phyloP scores from a whole-genome alignment of 2,113 vertebrate genomes.

The Pterocles burchelli region DNA sequence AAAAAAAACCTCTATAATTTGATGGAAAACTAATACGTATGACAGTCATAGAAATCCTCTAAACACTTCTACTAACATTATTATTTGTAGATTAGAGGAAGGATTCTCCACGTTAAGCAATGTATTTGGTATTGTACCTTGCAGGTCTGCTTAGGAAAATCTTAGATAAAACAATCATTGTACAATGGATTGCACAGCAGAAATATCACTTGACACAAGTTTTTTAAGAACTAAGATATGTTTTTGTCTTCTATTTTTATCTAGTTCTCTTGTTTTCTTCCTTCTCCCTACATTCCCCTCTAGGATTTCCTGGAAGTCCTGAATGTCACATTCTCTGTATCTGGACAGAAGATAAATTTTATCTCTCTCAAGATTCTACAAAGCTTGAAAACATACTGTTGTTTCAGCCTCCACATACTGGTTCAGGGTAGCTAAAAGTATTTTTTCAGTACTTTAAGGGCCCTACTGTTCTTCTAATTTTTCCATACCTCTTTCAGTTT shows the following conservation, averaged over 20 bases:
- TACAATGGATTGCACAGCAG: background rate
- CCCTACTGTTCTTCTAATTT: background rate
- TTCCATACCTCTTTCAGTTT: slow-evolving; percentile 89
- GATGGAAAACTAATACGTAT: background rate
- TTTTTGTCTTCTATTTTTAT: background rate
- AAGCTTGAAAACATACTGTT: background rate
- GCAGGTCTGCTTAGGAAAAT: background rate
- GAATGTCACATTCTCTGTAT: background rate
- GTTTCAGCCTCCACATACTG: background rate
- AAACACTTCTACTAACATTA: background rate
- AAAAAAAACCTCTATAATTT: background rate
- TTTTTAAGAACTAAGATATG: background rate
- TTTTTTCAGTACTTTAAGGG: background rate
- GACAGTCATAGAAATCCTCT: background rate
- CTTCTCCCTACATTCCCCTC: background rate
- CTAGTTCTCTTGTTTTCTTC: background rate
- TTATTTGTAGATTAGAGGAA: background rate
- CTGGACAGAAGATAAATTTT: background rate
- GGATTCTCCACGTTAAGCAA: background rate
- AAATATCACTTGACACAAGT: background rate
- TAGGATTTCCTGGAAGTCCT: background rate
- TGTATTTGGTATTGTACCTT: background rate
- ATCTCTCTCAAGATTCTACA: background rate
- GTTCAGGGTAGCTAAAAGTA: background rate
- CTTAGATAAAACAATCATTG: background rate